Conservation (phyloP, 2,797 vertebrate genomes). For the Mormyrops boulengeri region DNA sequence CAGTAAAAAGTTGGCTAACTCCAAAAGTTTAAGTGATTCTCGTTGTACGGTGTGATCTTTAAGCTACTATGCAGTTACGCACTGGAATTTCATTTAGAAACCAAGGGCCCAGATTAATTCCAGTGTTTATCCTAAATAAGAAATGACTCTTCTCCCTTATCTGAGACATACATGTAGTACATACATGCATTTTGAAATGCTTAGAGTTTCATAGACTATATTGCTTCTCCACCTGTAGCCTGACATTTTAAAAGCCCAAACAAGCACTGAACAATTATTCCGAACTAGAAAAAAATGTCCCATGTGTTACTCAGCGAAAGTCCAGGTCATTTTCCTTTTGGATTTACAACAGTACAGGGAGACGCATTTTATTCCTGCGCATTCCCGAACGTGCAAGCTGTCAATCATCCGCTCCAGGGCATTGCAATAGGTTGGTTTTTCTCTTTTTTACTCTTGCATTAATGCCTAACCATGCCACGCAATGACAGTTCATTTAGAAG, state of each 20-base stretch:
- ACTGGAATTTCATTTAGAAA: background rate
- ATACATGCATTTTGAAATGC: slow-evolving; percentile 12
- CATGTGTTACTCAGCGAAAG: background rate
- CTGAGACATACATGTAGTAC: slow-evolving; percentile 13
- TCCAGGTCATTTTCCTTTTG: background rate
- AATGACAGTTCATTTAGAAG: background rate
- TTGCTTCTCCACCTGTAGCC: slow-evolving; percentile 15
- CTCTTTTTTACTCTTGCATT: background rate
- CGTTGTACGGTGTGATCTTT: background rate
- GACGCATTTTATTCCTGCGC: background rate
- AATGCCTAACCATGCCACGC: background rate
- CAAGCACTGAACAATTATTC: background rate
- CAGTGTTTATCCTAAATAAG: slow-evolving; percentile 10
- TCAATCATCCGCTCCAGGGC: background rate
- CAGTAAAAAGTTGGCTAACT: background rate
- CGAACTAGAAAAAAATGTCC: background rate
- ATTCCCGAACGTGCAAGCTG: background rate
- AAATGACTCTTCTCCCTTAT: background rate
- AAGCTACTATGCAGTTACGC: background rate
- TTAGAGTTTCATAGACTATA: slow-evolving; percentile 13
- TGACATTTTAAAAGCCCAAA: slow-evolving; percentile 9
- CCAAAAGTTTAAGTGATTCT: slow-evolving; percentile 1
- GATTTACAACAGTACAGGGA: slow-evolving; percentile 1
- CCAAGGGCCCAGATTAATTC: background rate
- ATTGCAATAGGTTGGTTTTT: background rate